Conservation (phyloP, 2,888 invertebrate genomes). For the Notodonta ziczac region DNA sequence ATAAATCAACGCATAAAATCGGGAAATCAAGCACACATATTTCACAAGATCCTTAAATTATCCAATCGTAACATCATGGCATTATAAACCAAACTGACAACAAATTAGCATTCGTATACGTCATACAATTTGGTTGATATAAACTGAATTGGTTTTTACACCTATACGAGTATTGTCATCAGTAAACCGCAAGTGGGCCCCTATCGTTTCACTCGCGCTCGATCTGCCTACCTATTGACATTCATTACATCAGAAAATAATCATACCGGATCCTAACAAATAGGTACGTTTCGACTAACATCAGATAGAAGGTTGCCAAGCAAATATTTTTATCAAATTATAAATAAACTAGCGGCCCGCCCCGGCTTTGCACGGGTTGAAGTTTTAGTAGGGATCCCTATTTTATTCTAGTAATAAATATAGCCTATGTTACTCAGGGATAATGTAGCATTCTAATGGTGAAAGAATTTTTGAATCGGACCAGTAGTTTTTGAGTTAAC, state of each 20-base stretch:
- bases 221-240: conserved; percentile 51
- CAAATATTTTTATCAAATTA: conserved; percentile 47
- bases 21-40: conserved; percentile 9
- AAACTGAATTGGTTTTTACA: conserved; percentile 16
- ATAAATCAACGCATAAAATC: conserved; percentile 9
- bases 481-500: too few species aligned
- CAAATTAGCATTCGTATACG: conserved; percentile 36
- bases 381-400: too few species aligned
- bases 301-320: conserved; percentile 66
- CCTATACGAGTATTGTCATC: conserved; percentile 28
- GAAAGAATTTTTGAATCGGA: too few species aligned
- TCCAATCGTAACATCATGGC: conserved; percentile 11
- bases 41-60: conserved; percentile 15
- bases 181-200: conserved; percentile 42
- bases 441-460: too few species aligned
- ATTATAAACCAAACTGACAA: conserved; percentile 20
- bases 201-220: conserved; percentile 35
- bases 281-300: conserved; percentile 56
- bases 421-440: too few species aligned
- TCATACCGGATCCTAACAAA: conserved; percentile 68
- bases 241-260: conserved; percentile 65
- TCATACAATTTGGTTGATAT: conserved; percentile 26
- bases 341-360: conserved; percentile 4
- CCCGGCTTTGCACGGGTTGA: too few species aligned
- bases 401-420: too few species aligned